These are phyloP conservation scores for Heliconius ethilla DNA, from an alignment of 2,888 invertebrate genomes.

Conservation along the genomic window DNA sequence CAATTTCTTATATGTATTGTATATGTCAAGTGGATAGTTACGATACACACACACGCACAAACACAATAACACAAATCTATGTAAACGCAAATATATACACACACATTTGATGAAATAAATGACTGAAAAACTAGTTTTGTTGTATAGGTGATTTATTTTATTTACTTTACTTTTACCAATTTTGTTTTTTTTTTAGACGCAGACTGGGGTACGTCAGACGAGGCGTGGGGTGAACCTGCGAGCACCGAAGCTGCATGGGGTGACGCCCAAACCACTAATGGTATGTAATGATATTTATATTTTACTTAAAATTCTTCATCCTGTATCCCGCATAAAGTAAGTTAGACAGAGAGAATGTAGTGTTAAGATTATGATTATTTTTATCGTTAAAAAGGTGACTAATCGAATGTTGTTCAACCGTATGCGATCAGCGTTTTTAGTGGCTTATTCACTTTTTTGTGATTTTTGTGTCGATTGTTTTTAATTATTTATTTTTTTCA, in stretches of 20 bases:
- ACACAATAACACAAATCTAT: no score
- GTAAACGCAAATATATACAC: no score
- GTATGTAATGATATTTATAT: slow-evolving; percentile 46
- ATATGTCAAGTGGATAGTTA: no score
- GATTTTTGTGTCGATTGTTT: neutral
- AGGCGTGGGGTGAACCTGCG: slow-evolving; percentile 77
- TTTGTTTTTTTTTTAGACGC: slow-evolving; percentile 62
- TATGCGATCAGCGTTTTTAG: no score
- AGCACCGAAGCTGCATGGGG: slow-evolving; percentile 60
- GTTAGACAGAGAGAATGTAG: neutral
- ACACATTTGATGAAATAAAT: no score
- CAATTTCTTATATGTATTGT: no score
- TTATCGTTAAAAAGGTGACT: no score
- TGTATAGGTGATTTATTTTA: neutral
- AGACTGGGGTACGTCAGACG: slow-evolving; percentile 80
- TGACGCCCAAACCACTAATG: slow-evolving; percentile 65
- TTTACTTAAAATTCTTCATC: neutral
- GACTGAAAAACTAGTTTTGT: no score
- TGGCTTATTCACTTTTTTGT: no score
- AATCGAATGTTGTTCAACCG: no score
- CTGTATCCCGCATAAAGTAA: neutral
- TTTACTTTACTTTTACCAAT: neutral
- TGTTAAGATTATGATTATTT: neutral
- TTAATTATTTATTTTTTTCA: neutral
- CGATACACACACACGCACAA: no score